Conservation (phyloP, 2,797 vertebrate species). For the Delichon dasypus region DNA sequence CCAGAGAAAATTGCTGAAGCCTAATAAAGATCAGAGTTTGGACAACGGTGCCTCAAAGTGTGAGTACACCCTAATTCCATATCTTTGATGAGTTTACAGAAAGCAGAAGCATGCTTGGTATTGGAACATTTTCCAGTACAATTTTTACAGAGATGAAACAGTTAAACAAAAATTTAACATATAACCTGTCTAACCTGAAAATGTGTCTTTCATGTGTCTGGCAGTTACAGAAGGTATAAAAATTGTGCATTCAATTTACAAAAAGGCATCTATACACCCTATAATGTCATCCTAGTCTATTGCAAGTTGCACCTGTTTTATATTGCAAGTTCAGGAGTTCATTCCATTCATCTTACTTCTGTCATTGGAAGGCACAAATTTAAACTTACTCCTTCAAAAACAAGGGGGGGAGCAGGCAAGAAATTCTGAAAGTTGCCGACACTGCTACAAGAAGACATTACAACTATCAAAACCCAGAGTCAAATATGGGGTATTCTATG, state of each 20-base stretch:
- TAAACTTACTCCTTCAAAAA: not conserved
- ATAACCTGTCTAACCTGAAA: not conserved
- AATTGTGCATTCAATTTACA: not conserved
- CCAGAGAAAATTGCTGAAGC: not conserved
- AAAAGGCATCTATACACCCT: not conserved
- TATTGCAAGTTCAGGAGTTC: not conserved
- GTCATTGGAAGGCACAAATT: not conserved
- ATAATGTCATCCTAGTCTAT: not conserved
- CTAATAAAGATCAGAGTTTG: not conserved
- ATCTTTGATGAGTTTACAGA: not conserved
- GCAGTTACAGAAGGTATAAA: fast-evolving
- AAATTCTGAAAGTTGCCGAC: not conserved
- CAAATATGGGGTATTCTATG: not conserved
- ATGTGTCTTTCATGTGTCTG: not conserved
- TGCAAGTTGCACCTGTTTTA: not conserved
- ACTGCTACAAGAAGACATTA: not conserved
- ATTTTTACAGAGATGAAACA: not conserved
- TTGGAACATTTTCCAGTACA: not conserved
- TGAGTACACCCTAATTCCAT: not conserved
- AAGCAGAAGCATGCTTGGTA: not conserved
- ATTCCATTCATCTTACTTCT: not conserved
- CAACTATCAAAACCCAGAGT: not conserved
- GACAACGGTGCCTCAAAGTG: not conserved
- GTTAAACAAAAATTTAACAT: not conserved
- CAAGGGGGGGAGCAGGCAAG: not conserved